Conservation (phyloP, 23 tunicate genomes). For the Clavelina lepadiformis region DNA sequence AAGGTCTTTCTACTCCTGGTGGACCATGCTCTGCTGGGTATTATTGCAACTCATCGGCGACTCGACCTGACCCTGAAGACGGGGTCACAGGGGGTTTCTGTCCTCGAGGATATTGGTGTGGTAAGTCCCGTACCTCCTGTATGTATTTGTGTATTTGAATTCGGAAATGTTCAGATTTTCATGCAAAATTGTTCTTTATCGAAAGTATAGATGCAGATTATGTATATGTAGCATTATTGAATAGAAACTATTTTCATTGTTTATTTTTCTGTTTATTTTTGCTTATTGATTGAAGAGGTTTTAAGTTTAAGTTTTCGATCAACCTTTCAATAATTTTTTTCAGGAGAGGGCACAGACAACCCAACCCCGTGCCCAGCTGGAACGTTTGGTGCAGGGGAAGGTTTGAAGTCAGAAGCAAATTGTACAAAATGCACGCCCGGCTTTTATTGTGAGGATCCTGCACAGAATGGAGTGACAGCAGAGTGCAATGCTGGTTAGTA, state of each 20-base stretch:
- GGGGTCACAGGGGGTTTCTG: conserved; percentile 70
- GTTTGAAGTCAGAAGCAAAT: conserved; percentile 5
- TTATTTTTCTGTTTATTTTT: no score
- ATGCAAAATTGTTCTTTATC: no score
- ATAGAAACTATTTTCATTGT: no score
- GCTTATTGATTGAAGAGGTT: no score
- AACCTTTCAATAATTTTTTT: no score
- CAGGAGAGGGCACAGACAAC: conserved; percentile 41
- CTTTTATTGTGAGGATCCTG: conserved; percentile 59
- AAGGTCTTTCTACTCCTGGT: conserved; percentile 9
- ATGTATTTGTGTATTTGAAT: no score
- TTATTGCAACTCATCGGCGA: conserved; percentile 62
- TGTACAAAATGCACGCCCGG: conserved; percentile 76
- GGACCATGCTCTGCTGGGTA: conserved; percentile 58
- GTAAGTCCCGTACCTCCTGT: conserved; percentile 50
- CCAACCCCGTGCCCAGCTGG: conserved; percentile 67
- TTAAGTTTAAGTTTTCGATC: no score
- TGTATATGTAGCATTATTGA: no score
- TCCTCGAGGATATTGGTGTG: conserved; percentile 79
- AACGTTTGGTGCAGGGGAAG: conserved; percentile 55
- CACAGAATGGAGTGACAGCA: conserved; percentile 37
- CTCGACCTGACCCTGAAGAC: conserved; percentile 58
- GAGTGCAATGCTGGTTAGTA: conserved; percentile 64
- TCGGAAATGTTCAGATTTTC: no score
- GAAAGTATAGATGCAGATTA: no score